Percentiles rank a stretch among this genome's conserved stretches.
These are phyloP conservation scores for Larimichthys crocea DNA, from an alignment of 2,113 vertebrate species.

Conservation along the genomic window DNA sequence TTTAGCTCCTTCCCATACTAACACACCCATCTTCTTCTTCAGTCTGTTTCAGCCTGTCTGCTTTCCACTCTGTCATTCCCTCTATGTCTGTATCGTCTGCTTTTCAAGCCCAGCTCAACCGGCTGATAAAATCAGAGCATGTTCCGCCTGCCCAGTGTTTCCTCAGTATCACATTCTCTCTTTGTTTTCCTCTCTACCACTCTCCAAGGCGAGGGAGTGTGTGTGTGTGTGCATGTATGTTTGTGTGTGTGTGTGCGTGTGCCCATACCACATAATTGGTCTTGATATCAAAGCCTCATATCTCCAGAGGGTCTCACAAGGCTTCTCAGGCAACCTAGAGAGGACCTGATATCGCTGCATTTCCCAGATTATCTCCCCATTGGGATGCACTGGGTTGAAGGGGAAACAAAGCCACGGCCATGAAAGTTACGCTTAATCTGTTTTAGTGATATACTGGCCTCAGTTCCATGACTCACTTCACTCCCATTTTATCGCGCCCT, in stretches of 20 bases:
- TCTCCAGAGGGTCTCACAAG: slow-evolving; percentile 81
- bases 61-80: slow-evolving; percentile 62
- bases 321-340: slow-evolving; percentile 79
- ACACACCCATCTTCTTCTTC: slow-evolving; percentile 25
- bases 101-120: slow-evolving; percentile 68
- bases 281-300: slow-evolving; percentile 84
- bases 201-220: slow-evolving; percentile 62
- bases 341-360: slow-evolving; percentile 78
- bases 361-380: slow-evolving; percentile 79
- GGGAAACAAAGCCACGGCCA: slow-evolving; percentile 72
- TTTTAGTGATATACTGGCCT: slow-evolving; percentile 66
- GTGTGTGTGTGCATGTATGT: slow-evolving; percentile 8
- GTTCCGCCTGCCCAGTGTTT: slow-evolving; percentile 76
- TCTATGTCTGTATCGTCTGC: slow-evolving; percentile 63
- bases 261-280: slow-evolving; percentile 79
- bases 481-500: slow-evolving; percentile 58
- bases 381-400: slow-evolving; percentile 74
- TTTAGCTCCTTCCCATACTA: slow-evolving; percentile 17
- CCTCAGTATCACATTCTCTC: slow-evolving; percentile 77
- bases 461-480: slow-evolving; percentile 56
- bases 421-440: slow-evolving; percentile 77
- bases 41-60: slow-evolving; percentile 64
- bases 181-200: slow-evolving; percentile 72
- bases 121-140: slow-evolving; percentile 80
- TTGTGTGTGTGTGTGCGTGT: slow-evolving; percentile 34